phyloP scores from a whole-genome alignment of 2,113 vertebrate species.

The Aptenodytes forsteri region DNA sequence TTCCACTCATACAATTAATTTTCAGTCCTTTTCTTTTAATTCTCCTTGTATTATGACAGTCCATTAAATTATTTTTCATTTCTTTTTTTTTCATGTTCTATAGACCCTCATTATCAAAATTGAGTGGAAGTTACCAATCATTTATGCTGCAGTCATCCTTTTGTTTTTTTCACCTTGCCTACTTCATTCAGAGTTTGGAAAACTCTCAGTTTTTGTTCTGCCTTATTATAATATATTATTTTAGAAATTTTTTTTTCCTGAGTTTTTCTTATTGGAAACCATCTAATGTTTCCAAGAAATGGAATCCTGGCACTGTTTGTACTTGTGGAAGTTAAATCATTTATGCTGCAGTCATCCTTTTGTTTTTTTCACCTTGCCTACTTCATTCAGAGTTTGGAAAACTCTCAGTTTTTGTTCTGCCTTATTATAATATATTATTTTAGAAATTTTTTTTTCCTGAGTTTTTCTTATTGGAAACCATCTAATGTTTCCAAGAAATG shows the following conservation, averaged over 20 bases:
- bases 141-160: background rate
- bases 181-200: background rate
- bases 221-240: background rate
- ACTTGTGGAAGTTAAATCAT: background rate
- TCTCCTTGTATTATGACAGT: background rate
- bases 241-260: background rate
- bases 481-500: background rate
- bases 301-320: no score
- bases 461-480: background rate
- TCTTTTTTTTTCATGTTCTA: background rate
- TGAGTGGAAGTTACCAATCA: background rate
- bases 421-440: background rate
- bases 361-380: background rate
- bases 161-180: background rate
- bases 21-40: background rate
- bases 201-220: background rate
- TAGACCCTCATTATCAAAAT: background rate
- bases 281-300: no score
- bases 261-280: no score
- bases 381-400: background rate
- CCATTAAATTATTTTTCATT: background rate
- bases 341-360: background rate
- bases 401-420: background rate
- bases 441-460: background rate
- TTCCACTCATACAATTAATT: background rate